These are phyloP conservation scores for Jordanella pulchra DNA, from an alignment of 2,797 vertebrate genomes.

Conservation along the genomic window DNA sequence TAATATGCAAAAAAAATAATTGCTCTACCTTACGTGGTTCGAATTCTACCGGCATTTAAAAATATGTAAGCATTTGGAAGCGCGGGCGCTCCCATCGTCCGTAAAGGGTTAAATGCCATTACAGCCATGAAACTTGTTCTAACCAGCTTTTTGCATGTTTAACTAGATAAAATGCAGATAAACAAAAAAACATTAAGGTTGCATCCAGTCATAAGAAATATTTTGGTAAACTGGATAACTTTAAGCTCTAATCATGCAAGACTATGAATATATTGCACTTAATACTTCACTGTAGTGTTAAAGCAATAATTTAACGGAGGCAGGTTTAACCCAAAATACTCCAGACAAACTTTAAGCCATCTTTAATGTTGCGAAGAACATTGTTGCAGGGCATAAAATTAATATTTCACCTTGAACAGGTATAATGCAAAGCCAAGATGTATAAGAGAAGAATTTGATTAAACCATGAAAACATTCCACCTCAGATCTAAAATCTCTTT, in stretches of 20 bases:
- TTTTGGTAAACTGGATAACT: not conserved
- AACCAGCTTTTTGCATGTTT: not conserved
- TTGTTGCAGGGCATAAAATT: constrained; percentile 2
- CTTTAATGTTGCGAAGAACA: constrained; percentile 7
- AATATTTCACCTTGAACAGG: not conserved
- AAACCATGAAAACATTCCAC: constrained; percentile 40
- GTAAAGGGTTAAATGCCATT: not conserved
- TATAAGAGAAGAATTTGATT: constrained; percentile 44
- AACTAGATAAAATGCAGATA: not conserved
- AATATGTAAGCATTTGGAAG: too few relatives aligned
- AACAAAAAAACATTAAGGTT: constrained; percentile 1
- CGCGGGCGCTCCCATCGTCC: too few relatives aligned
- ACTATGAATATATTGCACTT: not conserved
- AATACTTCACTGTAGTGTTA: not conserved
- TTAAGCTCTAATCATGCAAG: not conserved
- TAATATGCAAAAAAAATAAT: too few relatives aligned
- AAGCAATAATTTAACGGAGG: not conserved
- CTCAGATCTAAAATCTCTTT: constrained; percentile 43
- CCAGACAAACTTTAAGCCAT: not conserved
- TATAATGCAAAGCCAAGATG: constrained; percentile 16
- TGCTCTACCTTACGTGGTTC: too few relatives aligned
- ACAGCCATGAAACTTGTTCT: not conserved
- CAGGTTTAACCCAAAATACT: not conserved
- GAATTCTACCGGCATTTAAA: too few relatives aligned
- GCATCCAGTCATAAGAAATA: not conserved